Conservation (phyloP, 2,113 vertebrate species). For the Carettochelys insculpta region DNA sequence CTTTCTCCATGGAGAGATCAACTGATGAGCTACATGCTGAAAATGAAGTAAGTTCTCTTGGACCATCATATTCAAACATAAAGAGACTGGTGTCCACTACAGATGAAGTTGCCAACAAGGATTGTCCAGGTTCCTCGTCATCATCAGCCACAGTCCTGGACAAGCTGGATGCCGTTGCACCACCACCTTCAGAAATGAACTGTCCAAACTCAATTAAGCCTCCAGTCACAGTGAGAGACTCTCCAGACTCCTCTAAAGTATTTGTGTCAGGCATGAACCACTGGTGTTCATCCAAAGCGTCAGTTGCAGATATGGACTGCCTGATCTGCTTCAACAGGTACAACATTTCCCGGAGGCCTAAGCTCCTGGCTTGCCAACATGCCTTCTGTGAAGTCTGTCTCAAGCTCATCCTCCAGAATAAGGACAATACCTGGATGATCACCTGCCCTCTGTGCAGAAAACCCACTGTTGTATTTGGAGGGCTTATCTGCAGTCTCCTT, state of each 20-base stretch:
- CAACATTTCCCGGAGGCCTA: conserved; percentile 64
- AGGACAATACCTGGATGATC: conserved; percentile 67
- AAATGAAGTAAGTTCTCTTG: accelerated
- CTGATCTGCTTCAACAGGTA: conserved; percentile 80
- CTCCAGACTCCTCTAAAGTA: accelerated
- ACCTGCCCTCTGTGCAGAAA: conserved; percentile 78
- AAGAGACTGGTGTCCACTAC: not conserved
- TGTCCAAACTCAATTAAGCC: not conserved
- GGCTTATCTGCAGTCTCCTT: conserved; percentile 75
- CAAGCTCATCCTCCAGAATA: conserved; percentile 73
- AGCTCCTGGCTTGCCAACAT: conserved; percentile 78
- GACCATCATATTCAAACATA: not conserved
- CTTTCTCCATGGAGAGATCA: conserved; percentile 44
- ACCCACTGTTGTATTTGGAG: conserved; percentile 69
- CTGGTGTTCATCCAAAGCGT: not conserved
- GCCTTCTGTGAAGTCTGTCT: conserved; percentile 77
- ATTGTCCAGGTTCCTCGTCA: not conserved
- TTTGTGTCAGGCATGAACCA: accelerated
- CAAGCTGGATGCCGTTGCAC: not conserved
- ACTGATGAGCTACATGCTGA: not conserved
- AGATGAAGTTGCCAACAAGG: not conserved
- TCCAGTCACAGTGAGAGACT: accelerated
- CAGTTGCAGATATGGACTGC: conserved; percentile 67
- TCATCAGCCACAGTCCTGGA: not conserved
- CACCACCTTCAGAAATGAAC: not conserved